Percentiles rank a stretch among this genome's conserved stretches.
These are phyloP conservation scores for Paramisgurnus dabryanus DNA, from an alignment of 2,113 vertebrate species.

Conservation along the genomic window DNA sequence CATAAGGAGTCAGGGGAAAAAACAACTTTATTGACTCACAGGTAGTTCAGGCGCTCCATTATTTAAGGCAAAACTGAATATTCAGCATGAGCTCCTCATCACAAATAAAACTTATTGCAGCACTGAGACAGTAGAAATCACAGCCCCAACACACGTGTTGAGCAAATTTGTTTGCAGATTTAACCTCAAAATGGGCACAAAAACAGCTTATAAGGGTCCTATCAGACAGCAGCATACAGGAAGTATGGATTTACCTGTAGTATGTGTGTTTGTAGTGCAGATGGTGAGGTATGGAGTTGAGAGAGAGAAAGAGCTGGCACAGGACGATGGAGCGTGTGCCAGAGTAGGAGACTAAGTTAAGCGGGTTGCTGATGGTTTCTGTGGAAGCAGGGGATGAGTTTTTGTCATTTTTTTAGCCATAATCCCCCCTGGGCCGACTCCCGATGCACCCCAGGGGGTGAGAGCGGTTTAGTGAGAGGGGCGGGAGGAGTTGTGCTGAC, in stretches of 20 bases:
- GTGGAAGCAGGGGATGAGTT: constrained; percentile 74
- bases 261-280: constrained; percentile 65
- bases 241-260: constrained; percentile 67
- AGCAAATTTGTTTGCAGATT: constrained; percentile 51
- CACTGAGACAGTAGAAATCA: constrained; percentile 46
- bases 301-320: constrained; percentile 52
- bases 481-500: constrained; percentile 48
- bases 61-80: constrained; percentile 42
- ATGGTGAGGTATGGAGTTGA: constrained; percentile 60
- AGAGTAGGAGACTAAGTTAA: constrained; percentile 54
- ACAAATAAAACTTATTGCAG: constrained; percentile 36
- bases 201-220: constrained; percentile 59
- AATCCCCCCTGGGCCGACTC: constrained; percentile 76
- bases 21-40: background rate
- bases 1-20: background rate
- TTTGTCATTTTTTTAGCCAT: constrained; percentile 69
- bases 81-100: constrained; percentile 48
- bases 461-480: constrained; percentile 19
- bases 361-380: constrained; percentile 68
- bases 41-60: background rate
- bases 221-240: constrained; percentile 66
- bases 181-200: constrained; percentile 30
- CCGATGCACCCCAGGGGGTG: constrained; percentile 72
- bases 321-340: constrained; percentile 29
- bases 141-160: constrained; percentile 41